Evolutionary conservation across 2,888 invertebrate species (phyloP).

Genomic region (Allophyes oxyacanthae): DNA sequence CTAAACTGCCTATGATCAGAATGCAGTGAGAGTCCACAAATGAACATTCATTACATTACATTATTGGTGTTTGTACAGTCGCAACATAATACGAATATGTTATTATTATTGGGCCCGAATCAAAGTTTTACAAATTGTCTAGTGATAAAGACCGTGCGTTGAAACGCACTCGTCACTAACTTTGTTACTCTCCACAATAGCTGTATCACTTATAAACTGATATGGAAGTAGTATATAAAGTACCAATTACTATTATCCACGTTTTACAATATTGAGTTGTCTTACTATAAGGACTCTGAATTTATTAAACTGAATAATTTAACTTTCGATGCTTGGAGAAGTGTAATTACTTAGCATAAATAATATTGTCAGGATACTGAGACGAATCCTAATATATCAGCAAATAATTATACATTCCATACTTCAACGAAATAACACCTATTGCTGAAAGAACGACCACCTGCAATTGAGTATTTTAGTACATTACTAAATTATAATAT

Average conservation of each 20-base stretch:
- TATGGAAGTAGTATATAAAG: constrained; percentile 43
- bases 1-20: constrained; percentile 45
- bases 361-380: constrained; percentile 40
- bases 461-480: constrained; percentile 52
- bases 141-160: constrained; percentile 38
- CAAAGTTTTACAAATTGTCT: constrained; percentile 37
- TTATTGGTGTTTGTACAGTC: constrained; percentile 10
- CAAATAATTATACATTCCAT: constrained; percentile 60
- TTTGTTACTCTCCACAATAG: constrained; percentile 62
- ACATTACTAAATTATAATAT: constrained; percentile 50
- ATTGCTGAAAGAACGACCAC: constrained; percentile 56
- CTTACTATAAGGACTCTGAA: constrained; percentile 41
- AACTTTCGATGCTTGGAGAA: constrained; percentile 36
- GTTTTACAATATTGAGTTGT: constrained; percentile 39
- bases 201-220: constrained; percentile 48
- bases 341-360: constrained; percentile 38
- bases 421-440: constrained; percentile 54
- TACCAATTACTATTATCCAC: constrained; percentile 44
- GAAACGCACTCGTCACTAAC: constrained; percentile 39
- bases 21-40: constrained; percentile 49
- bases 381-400: constrained; percentile 45
- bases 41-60: constrained; percentile 7
- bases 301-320: constrained; percentile 39
- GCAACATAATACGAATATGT: constrained; percentile 13
- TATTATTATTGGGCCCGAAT: constrained; percentile 24